Evolutionary conservation across 1,140 invertebrate genomes (phyloP).

Genomic region (Drosophila malerkotliana): DNA sequence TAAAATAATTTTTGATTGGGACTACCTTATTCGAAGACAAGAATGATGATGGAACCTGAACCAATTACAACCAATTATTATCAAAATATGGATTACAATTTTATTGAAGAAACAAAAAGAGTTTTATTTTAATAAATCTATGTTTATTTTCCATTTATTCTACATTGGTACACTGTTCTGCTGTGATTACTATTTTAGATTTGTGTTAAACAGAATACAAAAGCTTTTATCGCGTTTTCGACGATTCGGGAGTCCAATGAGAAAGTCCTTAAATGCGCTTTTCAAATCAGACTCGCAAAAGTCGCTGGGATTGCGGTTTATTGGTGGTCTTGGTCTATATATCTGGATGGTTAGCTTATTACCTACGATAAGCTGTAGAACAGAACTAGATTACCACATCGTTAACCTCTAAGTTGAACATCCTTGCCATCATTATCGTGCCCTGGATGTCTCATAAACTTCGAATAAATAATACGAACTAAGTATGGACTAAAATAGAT

Average conservation of each 20-base stretch:
- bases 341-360: constrained; percentile 42
- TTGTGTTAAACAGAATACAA: constrained; percentile 25
- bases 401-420: constrained; percentile 23
- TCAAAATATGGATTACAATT: too few relatives aligned
- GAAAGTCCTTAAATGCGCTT: constrained; percentile 49
- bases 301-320: constrained; percentile 32
- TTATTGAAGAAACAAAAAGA: too few relatives aligned
- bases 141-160: constrained; percentile 42
- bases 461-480: constrained; percentile 71
- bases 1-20: too few relatives aligned
- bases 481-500: constrained; percentile 66
- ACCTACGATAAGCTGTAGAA: constrained; percentile 54
- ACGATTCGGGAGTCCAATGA: constrained; percentile 84
- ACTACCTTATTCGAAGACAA: too few relatives aligned
- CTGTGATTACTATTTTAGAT: constrained; percentile 29
- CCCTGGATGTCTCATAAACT: constrained; percentile 35
- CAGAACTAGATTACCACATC: constrained; percentile 65
- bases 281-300: constrained; percentile 84
- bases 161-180: constrained; percentile 36
- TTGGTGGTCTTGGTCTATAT: constrained; percentile 42
- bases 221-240: constrained; percentile 47
- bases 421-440: not conserved
- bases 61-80: too few relatives aligned
- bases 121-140: constrained; percentile 19
- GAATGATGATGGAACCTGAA: too few relatives aligned